A percentile compares a stretch with the other conserved stretches of the same genome.
These are phyloP conservation scores for Luperina nickerlii DNA, from an alignment of 2,888 invertebrate genomes.

Conservation along the genomic window DNA sequence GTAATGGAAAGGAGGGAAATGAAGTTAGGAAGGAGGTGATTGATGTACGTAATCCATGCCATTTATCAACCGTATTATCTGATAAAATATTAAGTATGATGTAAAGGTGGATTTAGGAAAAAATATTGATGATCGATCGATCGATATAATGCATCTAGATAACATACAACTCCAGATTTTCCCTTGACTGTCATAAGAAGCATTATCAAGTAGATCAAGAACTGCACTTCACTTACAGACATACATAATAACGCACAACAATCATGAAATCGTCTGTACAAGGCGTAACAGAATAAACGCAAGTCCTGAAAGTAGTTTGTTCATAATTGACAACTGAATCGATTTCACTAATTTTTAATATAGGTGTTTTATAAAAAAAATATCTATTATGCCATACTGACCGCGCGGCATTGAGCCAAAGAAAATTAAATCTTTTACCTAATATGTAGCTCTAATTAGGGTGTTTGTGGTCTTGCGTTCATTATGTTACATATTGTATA, in stretches of 20 bases:
- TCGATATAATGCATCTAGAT: constrained; percentile 16
- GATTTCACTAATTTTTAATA: background rate
- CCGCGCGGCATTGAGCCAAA: background rate
- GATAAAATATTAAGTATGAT: constrained; percentile 46
- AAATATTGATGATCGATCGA: constrained; percentile 46
- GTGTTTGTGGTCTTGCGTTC: background rate
- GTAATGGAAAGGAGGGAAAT: background rate
- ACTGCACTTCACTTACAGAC: constrained; percentile 8
- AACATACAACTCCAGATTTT: constrained; percentile 28
- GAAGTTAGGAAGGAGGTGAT: constrained; percentile 26
- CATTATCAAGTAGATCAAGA: constrained; percentile 30
- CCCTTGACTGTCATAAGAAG: background rate
- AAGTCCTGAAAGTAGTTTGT: background rate
- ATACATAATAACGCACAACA: constrained; percentile 9
- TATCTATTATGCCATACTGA: background rate
- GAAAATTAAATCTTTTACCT: background rate
- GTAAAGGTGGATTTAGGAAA: constrained; percentile 34
- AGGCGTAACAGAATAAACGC: background rate
- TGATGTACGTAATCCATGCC: constrained; percentile 13
- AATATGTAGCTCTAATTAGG: background rate
- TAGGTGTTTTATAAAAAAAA: background rate
- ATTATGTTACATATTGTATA: background rate
- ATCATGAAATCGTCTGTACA: background rate
- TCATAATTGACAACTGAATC: background rate
- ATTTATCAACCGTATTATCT: constrained; percentile 38